These are phyloP conservation scores for Hyperopisus bebe DNA, from an alignment of 2,113 vertebrate species.

Conservation along the genomic window DNA sequence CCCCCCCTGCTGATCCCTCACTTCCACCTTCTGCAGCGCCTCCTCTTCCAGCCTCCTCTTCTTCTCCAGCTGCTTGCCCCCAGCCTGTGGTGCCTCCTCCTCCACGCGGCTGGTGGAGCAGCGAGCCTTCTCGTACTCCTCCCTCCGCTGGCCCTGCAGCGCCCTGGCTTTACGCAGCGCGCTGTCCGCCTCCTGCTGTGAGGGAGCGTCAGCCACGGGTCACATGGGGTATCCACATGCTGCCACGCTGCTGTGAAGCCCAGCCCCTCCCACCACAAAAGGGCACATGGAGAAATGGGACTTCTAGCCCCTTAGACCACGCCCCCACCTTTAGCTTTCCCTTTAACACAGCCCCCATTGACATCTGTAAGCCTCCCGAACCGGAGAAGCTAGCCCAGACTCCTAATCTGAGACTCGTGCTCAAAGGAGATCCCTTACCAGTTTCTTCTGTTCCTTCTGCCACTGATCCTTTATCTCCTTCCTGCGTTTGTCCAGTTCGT, in stretches of 20 bases:
- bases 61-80: constrained; percentile 82
- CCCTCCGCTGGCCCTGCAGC: constrained; percentile 73
- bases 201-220: neutral
- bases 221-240: neutral
- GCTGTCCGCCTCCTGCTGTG: constrained; percentile 79
- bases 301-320: neutral
- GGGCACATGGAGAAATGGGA: neutral
- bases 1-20: neutral
- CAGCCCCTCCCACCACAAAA: neutral
- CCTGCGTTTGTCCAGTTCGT: constrained; percentile 87
- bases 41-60: constrained; percentile 83
- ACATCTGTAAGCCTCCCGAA: neutral
- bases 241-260: neutral
- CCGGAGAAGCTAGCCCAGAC: neutral
- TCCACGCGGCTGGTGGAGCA: constrained; percentile 75
- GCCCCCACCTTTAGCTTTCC: neutral
- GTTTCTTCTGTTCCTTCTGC: constrained; percentile 92
- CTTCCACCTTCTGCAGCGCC: constrained; percentile 79
- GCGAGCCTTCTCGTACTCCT: constrained; percentile 86
- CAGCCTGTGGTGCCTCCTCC: constrained; percentile 70
- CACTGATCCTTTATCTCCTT: constrained; percentile 94
- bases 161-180: constrained; percentile 75
- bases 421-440: constrained; percentile 53
- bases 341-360: neutral
- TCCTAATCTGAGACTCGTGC: neutral